A percentile compares a stretch with the other conserved stretches of the same genome.
Conservation (phyloP, 37 sponge, comb jelly and placozoan genomes). For the Haliclona indistincta region DNA sequence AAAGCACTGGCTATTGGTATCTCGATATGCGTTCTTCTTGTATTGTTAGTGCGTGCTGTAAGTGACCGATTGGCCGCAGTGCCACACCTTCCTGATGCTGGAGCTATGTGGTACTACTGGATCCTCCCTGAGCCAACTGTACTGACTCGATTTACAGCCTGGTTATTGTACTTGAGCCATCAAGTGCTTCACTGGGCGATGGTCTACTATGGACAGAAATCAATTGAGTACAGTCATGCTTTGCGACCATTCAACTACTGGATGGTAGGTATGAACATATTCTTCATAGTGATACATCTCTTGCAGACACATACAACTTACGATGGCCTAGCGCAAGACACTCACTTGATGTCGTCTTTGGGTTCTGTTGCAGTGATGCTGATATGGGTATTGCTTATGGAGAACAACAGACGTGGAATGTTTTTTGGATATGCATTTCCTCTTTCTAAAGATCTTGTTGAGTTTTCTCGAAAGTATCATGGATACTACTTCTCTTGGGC, state of each 20-base stretch:
- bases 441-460: conserved; percentile 3
- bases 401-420: conserved; percentile 25
- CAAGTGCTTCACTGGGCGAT: conserved; percentile 9
- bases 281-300: conserved; percentile 15
- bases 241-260: conserved; percentile 8
- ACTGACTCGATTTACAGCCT: conserved; percentile 11
- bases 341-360: neutral
- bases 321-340: conserved; percentile 37
- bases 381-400: conserved; percentile 25
- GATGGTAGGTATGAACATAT: neutral
- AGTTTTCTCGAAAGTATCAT: conserved; percentile 30
- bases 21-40: neutral
- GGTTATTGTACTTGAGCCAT: conserved; percentile 18
- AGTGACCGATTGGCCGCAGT: neutral
- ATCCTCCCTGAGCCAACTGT: conserved; percentile 15
- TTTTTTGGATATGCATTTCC: conserved; percentile 13
- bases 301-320: conserved; percentile 27
- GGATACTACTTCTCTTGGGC: conserved; percentile 43
- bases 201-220: conserved; percentile 19
- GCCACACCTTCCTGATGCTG: conserved; percentile 24
- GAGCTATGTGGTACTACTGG: conserved; percentile 32
- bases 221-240: neutral
- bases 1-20: neutral
- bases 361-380: conserved; percentile 13
- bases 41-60: neutral